Base-by-base conservation (phyloP, 2,888 invertebrate genomes). In the Thalpophila matura region DNA sequence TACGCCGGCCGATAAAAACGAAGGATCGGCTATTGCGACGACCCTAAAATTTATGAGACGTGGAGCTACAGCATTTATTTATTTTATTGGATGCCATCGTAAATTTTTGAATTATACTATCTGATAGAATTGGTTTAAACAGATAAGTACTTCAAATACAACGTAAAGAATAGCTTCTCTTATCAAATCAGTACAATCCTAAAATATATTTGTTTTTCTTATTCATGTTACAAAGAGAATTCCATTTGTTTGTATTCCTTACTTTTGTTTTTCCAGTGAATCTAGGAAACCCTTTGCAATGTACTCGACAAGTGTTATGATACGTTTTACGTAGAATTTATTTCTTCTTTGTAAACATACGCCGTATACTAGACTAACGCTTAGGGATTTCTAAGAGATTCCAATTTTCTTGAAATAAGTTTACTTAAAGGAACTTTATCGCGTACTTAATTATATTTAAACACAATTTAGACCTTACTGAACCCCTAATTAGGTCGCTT, bases 11-110 rank as follows among this genome's bases (percentile, higher is more conserved):
- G 78, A 86, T 85, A 82, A 85, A 86, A 86, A 78, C 76, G 80
- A 75, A 74, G 76, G 77, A 84, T 79, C 73, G 79, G 73, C 81
- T 77, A 83, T 84, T 80, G 75, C 63, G 74, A 59, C 81, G 75
- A 73, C 75, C 78, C 74, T 77, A 71, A 82, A 86, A 82, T 85
- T 83, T 85, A 86, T 82, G 80, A 76, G 74, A 56, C 57, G 54
- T 31, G 46, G 47, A 49, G 45, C 56, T 62, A 69, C 61, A 70
- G 66, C 77, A 76, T 73, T 77, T 74, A 76, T 73, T 77, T 74
- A 79, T 80, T 77, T 71, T 74, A 70, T 76, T 74, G 60, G 67
- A 79, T 68, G 76, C 66, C 65, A 55, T 82, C 76, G 79, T 82
- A 80, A 82, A 82, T 64, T 75, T 74, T 58, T 61, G 73, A 77